Evolutionary conservation across 2,797 vertebrate species (phyloP).

Genomic region (Leptatherina wallacei): DNA sequence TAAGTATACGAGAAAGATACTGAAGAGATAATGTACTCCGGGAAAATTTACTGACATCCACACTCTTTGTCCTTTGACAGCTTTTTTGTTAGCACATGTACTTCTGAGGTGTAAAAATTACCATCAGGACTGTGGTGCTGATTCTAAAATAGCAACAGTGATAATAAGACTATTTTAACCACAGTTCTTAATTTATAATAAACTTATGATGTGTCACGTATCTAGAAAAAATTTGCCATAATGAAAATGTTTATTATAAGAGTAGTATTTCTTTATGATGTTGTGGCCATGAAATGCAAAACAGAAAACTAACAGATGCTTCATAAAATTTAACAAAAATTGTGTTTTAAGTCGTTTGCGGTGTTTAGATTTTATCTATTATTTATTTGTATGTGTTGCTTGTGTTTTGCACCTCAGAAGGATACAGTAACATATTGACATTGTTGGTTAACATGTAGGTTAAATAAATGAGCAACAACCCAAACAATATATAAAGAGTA

Average conservation of each 20-base stretch:
- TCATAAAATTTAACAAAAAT: not conserved
- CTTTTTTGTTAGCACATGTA: constrained; percentile 27
- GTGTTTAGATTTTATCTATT: not conserved
- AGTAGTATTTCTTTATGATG: not conserved
- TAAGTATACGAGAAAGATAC: constrained; percentile 12
- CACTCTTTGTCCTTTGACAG: constrained; percentile 34
- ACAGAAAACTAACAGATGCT: not conserved
- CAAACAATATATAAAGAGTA: not conserved
- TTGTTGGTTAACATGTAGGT: not conserved
- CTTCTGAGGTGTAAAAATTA: constrained; percentile 14
- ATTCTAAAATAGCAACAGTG: constrained; percentile 43
- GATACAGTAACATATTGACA: constrained; percentile 3
- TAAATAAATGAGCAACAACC: not conserved
- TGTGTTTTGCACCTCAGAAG: not conserved
- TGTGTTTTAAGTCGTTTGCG: not conserved
- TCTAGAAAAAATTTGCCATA: too few relatives aligned
- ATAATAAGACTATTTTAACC: not conserved
- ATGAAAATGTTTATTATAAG: not conserved
- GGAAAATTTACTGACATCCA: constrained; percentile 24
- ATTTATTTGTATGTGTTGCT: not conserved
- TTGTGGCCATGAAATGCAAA: not conserved
- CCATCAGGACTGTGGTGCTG: not conserved
- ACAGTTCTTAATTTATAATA: constrained; percentile 36
- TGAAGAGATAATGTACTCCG: not conserved
- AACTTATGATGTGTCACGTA: not conserved